Evolutionary conservation across 2,888 invertebrate genomes (phyloP), one percentile per base, ranked within the genome.

Genomic region (Ennomos fuscantarius): DNA sequence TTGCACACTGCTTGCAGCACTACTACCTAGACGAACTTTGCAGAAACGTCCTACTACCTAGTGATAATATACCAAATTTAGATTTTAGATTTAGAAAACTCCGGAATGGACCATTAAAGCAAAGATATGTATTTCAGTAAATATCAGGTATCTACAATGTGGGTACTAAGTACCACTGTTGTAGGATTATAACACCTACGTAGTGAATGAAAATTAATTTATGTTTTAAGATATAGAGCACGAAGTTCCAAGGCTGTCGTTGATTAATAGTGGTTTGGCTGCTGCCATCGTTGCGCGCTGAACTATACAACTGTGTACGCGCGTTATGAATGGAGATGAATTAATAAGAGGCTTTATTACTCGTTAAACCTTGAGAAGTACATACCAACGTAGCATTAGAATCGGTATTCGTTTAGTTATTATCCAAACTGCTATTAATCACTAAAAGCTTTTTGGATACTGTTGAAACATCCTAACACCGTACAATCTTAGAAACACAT

Each of bases 251-350:
- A 80, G 84, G 82, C 72, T 79, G 65, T 63, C 69, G 78, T 78
- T 85, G 82, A 86, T 86, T 85, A 86, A 86, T 86, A 73, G 78
- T 73, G 76, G 76, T 74, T 74, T 75, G 70, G 72, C 76, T 65
- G 63, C 65, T 64, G 66, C 57, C 71, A 73, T 66, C 60, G 59
- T 61, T 48, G 43, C 47, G 55, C 55, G 55, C 54, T 41, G 15
- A 48, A 51, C 56, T 62, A 62, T 63, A 63, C 46, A 55, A 66
- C 65, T 60, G 58, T 56, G 66, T 67, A 68, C 71, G 68, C 67
- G 67, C 67, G 66, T 69, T 72, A 65, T 57, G 68, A 66, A 69
- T 69, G 58, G 65, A 75, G 66, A 78, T 72, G 70, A 74, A 74
- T 54, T 73, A 74, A 74, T 69, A 70, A 70, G 70, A 68, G 67